A percentile compares a stretch with the other conserved stretches of the same genome.
Conservation (phyloP, 2,113 vertebrate species). For the Eclectus roratus region DNA sequence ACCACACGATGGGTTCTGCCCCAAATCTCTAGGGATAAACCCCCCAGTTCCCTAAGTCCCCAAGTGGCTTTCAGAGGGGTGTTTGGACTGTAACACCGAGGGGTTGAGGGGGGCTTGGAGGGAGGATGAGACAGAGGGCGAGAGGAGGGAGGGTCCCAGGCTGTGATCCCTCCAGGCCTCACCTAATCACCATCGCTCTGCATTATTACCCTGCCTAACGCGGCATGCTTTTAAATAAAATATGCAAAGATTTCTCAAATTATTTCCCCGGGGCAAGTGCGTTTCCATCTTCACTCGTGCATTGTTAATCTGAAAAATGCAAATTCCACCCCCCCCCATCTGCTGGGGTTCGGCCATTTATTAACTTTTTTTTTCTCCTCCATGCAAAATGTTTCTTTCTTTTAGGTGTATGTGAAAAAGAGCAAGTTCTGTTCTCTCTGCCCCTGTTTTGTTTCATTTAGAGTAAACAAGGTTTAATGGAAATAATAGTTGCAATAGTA, state of each 20-base stretch:
- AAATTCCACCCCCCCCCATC: slow-evolving; percentile 71
- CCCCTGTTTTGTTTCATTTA: slow-evolving; percentile 20
- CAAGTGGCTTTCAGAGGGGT: fast-evolving
- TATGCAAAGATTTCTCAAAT: slow-evolving; percentile 85
- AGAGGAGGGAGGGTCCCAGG: slow-evolving; percentile 30
- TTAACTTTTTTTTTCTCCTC: slow-evolving; percentile 37
- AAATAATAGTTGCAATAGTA: background rate
- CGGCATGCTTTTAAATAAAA: slow-evolving; percentile 83
- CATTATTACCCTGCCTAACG: slow-evolving; percentile 81
- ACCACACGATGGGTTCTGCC: background rate
- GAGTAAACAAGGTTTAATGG: slow-evolving; percentile 38
- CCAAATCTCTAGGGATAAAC: background rate
- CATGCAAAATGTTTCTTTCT: slow-evolving; percentile 27
- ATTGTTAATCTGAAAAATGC: slow-evolving; percentile 83
- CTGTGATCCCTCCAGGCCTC: slow-evolving; percentile 66
- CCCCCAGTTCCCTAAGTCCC: fast-evolving
- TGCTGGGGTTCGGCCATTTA: slow-evolving; percentile 73
- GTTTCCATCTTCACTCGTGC: slow-evolving; percentile 71
- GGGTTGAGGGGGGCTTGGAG: background rate
- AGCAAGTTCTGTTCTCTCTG: slow-evolving; percentile 34
- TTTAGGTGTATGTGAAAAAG: background rate
- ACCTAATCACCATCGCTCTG: slow-evolving; percentile 76
- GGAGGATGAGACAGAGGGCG: background rate
- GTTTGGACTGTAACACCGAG: background rate
- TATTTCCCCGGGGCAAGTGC: slow-evolving; percentile 75